Conservation (phyloP, 1,140 invertebrate genomes). For the Chlorops oryzae region DNA sequence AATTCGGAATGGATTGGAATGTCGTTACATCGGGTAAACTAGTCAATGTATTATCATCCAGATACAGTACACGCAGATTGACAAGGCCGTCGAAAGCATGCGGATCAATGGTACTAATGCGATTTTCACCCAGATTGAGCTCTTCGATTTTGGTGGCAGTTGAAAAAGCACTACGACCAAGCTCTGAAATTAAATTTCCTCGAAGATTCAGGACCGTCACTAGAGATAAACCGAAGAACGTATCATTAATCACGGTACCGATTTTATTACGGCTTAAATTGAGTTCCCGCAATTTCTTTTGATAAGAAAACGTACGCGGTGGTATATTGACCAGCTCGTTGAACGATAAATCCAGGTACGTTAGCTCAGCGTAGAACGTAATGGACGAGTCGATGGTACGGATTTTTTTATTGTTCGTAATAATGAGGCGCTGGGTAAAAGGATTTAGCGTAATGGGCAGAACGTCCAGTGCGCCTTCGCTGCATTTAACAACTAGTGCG, state of each 20-base stretch:
- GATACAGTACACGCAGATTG: slow-evolving; percentile 68
- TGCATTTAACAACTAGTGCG: slow-evolving; percentile 77
- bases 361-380: slow-evolving; percentile 77
- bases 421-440: slow-evolving; percentile 72
- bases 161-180: slow-evolving; percentile 69
- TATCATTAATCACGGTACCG: slow-evolving; percentile 67
- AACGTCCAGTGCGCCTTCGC: slow-evolving; percentile 76
- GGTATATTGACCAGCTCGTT: slow-evolving; percentile 77
- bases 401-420: slow-evolving; percentile 77
- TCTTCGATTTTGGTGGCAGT: slow-evolving; percentile 71
- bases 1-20: slow-evolving; percentile 62
- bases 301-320: slow-evolving; percentile 68
- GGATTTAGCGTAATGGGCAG: slow-evolving; percentile 88
- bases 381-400: slow-evolving; percentile 80
- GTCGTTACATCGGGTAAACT: slow-evolving; percentile 64
- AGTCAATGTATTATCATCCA: slow-evolving; percentile 79
- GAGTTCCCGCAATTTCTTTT: slow-evolving; percentile 72
- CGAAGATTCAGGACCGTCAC: slow-evolving; percentile 73
- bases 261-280: slow-evolving; percentile 81
- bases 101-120: slow-evolving; percentile 71
- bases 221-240: slow-evolving; percentile 70
- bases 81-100: slow-evolving; percentile 71
- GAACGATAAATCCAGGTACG: slow-evolving; percentile 74
- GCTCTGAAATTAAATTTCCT: slow-evolving; percentile 73
- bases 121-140: slow-evolving; percentile 80